Base-by-base conservation (phyloP, 2,888 invertebrate species). In the Ecliptopera silaceata region DNA sequence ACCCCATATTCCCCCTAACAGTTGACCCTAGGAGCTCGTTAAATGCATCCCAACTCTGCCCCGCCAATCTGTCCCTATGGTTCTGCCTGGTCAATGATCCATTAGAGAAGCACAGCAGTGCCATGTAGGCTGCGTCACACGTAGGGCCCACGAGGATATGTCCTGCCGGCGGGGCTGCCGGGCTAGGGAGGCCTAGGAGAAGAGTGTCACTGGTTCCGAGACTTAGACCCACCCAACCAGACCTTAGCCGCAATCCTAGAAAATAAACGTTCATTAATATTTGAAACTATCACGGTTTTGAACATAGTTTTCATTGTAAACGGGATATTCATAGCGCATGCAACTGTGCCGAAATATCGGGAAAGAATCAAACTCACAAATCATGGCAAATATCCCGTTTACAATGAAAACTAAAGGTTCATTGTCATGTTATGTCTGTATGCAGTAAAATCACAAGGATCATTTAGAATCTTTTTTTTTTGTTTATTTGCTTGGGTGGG, bases 141-240 rank as follows among this genome's bases (percentile, higher is more conserved):
- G 97, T 93, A 0, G 98, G 98, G 78, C 97, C 98, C 74, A 95
- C 95, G 26, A 99, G 93, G 32, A 98, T 92, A 81, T 98, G 97
- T 0, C 98, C 98, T 51, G 96, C 95, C 0, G 94, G 84, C 0
- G 95, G 92, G 4, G 93, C 92, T 44, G 93, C 93, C 0, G 96
- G 94, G 26, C 94, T 87, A 18, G 93, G 86, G 4, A 97, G 87
- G 84, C 96, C 96, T 56, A 96, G 89, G 74, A 99, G 96, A 1
- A 98, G 82, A 0, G 98, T 98, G 84, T 99, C 99, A 80, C 98
- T 98, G 0, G 99, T 99, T 5, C 99, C 98, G 52, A 97, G 88
- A 70, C 97, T 97, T 41, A 98, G 94, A 0, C 96, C 97, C 15
- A 98, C 91, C 92, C 98, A 98, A 50, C 95, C 95, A 31, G 95